Conservation (phyloP, 2,113 vertebrate species). For the Laticauda laticaudata region DNA sequence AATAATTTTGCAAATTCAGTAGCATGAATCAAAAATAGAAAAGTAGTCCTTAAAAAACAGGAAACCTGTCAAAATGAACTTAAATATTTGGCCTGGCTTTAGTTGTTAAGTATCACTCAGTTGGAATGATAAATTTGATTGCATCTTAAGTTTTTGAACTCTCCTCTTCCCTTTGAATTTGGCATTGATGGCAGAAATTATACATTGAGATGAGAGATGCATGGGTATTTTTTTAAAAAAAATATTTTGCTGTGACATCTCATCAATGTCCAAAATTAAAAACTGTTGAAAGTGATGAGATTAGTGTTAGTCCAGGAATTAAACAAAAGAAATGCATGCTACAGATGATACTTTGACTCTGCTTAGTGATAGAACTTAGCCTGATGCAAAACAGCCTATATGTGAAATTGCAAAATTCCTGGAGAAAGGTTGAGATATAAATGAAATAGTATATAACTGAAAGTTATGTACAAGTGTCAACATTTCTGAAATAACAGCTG, state of each 20-base stretch:
- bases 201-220: not conserved
- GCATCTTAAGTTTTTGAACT: not conserved
- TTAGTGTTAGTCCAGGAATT: not conserved
- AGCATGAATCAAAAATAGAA: not conserved
- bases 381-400: not conserved
- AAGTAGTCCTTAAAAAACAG: not conserved
- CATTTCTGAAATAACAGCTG: not conserved
- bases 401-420: not conserved
- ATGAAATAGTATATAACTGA: not conserved
- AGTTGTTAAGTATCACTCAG: not conserved
- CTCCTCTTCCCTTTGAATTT: not conserved
- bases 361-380: not conserved
- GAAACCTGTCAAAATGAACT: not conserved
- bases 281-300: not conserved
- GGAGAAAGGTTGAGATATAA: not conserved
- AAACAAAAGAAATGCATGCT: not conserved
- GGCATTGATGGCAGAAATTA: not conserved
- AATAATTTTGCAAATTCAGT: not conserved
- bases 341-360: not conserved
- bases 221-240: not conserved
- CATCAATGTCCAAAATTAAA: not conserved
- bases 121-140: not conserved
- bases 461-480: not conserved
- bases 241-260: not conserved
- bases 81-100: not conserved